Conservation (phyloP, 1,140 invertebrate species). For the Portunus trituberculatus region DNA sequence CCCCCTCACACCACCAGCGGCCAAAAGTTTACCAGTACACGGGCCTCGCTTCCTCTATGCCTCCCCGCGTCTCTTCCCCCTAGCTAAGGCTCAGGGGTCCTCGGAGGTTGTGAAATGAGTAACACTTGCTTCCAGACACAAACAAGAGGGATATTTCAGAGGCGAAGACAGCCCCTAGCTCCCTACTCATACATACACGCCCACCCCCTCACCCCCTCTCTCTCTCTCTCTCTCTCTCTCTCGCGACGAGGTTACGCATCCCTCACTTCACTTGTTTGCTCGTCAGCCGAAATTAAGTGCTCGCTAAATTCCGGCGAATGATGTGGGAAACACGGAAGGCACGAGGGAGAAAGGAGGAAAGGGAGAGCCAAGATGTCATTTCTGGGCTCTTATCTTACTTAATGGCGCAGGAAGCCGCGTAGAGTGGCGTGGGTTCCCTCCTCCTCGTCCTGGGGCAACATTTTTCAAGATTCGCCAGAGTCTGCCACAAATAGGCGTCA, state of each 20-base stretch:
- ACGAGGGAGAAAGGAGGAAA: not conserved
- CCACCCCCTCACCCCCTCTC: not conserved
- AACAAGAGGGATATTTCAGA: not conserved
- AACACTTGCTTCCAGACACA: not conserved
- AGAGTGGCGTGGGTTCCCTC: conserved; percentile 23
- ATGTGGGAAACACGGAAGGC: not conserved
- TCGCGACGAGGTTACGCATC: not conserved
- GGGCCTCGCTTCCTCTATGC: not conserved
- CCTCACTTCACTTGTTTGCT: not conserved
- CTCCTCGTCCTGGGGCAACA: not conserved
- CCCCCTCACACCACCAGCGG: not conserved
- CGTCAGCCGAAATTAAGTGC: conserved; percentile 6
- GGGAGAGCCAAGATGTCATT: not conserved
- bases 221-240: too few species aligned
- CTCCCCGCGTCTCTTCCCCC: not conserved
- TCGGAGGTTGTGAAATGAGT: not conserved
- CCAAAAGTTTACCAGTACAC: not conserved
- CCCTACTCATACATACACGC: not conserved
- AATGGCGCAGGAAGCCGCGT: not conserved
- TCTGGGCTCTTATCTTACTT: not conserved
- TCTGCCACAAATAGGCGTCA: not conserved
- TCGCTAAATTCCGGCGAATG: not conserved
- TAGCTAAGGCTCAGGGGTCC: not conserved
- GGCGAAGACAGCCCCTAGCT: not conserved
- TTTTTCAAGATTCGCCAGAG: not conserved